Evolutionary conservation across 2,888 invertebrate species (phyloP).

Genomic region (Geophilus truncorum): DNA sequence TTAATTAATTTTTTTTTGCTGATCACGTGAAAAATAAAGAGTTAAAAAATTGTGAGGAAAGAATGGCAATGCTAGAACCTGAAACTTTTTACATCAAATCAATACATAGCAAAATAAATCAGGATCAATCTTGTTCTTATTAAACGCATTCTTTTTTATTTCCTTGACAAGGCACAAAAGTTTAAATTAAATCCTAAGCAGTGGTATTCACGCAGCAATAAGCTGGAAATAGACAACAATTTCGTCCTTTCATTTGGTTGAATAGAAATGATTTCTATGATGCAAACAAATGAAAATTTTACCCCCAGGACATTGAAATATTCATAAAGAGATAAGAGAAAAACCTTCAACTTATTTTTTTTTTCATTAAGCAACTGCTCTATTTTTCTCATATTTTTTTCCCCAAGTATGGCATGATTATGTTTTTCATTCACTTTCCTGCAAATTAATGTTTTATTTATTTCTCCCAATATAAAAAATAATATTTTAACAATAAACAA

Average conservation of each 20-base stretch:
- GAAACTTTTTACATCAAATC: background rate
- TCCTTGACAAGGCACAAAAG: background rate
- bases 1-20: background rate
- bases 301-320: background rate
- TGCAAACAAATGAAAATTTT: conserved; percentile 17
- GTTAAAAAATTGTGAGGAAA: background rate
- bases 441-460: too few relatives aligned
- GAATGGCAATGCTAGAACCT: background rate
- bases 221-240: background rate
- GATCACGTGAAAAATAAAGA: background rate
- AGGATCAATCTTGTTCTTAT: background rate
- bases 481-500: too few relatives aligned
- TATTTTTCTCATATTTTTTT: background rate
- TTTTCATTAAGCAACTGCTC: background rate
- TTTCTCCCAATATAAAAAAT: too few relatives aligned
- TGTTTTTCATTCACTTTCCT: too few relatives aligned
- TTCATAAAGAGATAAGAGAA: background rate
- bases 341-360: background rate
- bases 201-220: conserved; percentile 8
- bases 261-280: background rate
- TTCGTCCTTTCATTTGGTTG: background rate
- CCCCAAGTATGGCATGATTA: too few relatives aligned
- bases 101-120: background rate
- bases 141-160: background rate
- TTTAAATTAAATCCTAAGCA: conserved; percentile 13